Base-by-base conservation (phyloP, 2,888 invertebrate genomes). In the Dicyrtoma fusca region DNA sequence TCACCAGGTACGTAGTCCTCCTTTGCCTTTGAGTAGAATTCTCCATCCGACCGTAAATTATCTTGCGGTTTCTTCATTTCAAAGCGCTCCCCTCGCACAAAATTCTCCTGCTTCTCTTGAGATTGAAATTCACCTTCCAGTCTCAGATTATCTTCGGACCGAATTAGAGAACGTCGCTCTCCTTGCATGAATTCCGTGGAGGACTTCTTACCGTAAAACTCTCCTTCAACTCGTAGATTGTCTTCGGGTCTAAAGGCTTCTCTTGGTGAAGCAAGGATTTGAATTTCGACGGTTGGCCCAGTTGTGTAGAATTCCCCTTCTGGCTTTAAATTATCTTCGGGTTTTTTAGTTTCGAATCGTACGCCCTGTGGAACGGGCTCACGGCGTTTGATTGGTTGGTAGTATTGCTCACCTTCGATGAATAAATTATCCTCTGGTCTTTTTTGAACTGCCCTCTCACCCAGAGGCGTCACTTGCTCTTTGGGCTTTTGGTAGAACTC, bases 41-140 rank as follows among this genome's bases (percentile, higher is more conserved):
- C 68, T 4, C 88, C 88, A 81, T 87, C 87, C 1, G 85, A 85
- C 69, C 82, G 82, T 0, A 87, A 81, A 76, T 86, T 89, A 80
- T 90, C 90, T 49, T 73, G 84, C 23, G 82, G 78, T 4, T 86
- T 83, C 78, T 85, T 82, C 80, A 84, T 1, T 85, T 84, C 61
- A 84, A 75, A 0, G 82, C 82, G 59, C 81, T 81, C 0, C 85
- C 85, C 78, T 88, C 88, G 2, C 87, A 88, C 71, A 21, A 21
- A 13, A 6, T 13, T 81, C 84, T 1, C 85, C 85, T 0, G 81
- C 78, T 82, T 83, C 83, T 10, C 82, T 1, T 21, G 81, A 77
- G 82, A 21, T 86, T 83, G 83, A 81, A 90, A 90, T 23, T 89
- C 87, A 5, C 88, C 88, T 81, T 87, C 87, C 2, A 86, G 86